Conservation (phyloP, 2,113 vertebrate species). For the Poeciliopsis occidentalis region DNA sequence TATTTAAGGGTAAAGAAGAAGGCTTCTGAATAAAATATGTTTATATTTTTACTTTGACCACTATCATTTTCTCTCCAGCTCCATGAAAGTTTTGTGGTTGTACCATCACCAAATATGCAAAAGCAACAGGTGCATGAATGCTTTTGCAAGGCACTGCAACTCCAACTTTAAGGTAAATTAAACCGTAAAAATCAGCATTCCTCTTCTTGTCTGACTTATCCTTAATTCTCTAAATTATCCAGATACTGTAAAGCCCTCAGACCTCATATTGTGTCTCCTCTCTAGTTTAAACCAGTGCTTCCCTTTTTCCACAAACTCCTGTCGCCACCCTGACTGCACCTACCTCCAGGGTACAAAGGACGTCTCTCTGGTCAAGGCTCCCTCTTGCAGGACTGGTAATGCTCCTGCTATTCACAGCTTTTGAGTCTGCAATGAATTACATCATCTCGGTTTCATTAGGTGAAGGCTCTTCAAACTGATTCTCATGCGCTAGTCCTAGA, state of each 20-base stretch:
- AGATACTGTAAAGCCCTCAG: background rate
- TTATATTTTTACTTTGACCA: background rate
- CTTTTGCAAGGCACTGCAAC: background rate
- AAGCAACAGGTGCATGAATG: background rate
- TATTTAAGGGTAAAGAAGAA: background rate
- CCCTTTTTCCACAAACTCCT: background rate
- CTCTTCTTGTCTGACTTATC: background rate
- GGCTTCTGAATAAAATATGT: background rate
- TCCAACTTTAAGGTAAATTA: background rate
- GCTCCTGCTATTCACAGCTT: background rate
- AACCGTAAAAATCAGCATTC: background rate
- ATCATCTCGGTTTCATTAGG: conserved; percentile 3
- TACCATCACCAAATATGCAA: background rate
- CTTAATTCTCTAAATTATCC: background rate
- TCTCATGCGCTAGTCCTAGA: background rate
- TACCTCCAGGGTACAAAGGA: background rate
- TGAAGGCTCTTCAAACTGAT: background rate
- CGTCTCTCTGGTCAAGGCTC: background rate
- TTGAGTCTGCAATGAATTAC: background rate
- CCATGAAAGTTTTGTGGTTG: background rate
- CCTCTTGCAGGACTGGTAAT: background rate
- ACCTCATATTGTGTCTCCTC: background rate
- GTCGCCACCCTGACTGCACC: background rate
- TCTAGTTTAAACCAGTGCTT: background rate
- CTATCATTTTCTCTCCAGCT: background rate